Conservation (phyloP, 2,797 vertebrate genomes). For the Ciconia nigra region DNA sequence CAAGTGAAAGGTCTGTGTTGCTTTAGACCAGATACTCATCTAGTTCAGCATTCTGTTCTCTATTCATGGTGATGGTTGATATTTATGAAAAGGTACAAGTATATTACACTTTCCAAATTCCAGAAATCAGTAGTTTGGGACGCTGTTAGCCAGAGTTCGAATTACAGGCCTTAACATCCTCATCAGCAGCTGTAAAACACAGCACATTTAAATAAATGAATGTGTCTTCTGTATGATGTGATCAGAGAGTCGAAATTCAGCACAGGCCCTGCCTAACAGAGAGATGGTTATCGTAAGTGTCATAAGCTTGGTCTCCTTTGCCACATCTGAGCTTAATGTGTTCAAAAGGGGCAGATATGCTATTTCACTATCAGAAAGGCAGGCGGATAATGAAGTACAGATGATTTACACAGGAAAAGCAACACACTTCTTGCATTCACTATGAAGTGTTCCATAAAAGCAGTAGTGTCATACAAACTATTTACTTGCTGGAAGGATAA, state of each 20-base stretch:
- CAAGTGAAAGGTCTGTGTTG: background rate
- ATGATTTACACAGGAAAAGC: background rate
- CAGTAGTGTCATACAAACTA: background rate
- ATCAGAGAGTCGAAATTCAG: background rate
- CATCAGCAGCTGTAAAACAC: background rate
- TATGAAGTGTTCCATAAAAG: background rate
- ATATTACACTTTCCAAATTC: background rate
- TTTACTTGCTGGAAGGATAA: background rate
- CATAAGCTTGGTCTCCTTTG: background rate
- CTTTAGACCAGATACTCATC: background rate
- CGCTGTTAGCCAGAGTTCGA: background rate
- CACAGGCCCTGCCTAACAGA: background rate
- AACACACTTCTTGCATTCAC: background rate
- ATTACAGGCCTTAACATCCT: background rate
- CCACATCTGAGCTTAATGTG: background rate
- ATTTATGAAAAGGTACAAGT: background rate
- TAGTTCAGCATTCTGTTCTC: background rate
- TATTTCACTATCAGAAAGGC: background rate
- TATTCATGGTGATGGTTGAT: rapidly evolving
- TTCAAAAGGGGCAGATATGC: background rate
- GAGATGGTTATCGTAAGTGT: background rate
- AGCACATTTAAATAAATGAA: background rate
- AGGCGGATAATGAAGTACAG: background rate
- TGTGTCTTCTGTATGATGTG: background rate
- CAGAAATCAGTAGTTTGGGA: background rate